Conservation (phyloP, 2,113 vertebrate genomes). For the Circaetus gallicus region DNA sequence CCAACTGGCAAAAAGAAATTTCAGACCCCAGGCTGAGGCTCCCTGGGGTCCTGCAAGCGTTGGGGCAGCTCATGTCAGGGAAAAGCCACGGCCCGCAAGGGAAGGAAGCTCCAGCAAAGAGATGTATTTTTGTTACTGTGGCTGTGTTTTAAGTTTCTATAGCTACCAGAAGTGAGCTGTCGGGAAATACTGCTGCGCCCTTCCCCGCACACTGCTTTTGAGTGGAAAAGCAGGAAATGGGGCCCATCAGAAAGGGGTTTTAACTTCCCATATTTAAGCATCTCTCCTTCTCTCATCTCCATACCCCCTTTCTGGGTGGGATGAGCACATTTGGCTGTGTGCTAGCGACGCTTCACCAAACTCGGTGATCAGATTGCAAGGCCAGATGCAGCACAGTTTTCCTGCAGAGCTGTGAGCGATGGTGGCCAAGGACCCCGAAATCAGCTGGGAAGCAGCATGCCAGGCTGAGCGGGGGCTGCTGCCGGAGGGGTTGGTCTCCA, state of each 20-base stretch:
- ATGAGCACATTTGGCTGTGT: background rate
- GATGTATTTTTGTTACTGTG: background rate
- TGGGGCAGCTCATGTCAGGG: background rate
- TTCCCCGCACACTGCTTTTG: background rate
- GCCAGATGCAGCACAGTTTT: conserved; percentile 26
- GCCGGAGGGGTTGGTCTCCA: background rate
- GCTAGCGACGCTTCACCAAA: background rate
- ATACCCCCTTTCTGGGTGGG: background rate
- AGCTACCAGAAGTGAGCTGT: background rate
- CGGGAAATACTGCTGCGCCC: background rate
- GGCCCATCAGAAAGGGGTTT: background rate
- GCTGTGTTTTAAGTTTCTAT: conserved; percentile 50
- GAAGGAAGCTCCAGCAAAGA: conserved; percentile 11
- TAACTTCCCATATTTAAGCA: background rate
- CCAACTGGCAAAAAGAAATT: background rate
- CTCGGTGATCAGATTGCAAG: background rate
- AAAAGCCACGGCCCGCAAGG: background rate
- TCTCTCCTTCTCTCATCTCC: background rate
- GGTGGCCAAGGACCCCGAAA: background rate
- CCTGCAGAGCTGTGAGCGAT: background rate
- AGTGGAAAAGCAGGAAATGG: background rate
- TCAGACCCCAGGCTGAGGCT: background rate
- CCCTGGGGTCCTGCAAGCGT: background rate
- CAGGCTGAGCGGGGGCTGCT: background rate
- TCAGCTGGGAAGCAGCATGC: background rate